Percentiles rank a stretch among this genome's conserved stretches.
Evolutionary conservation across 2,113 vertebrate genomes (phyloP).

Genomic region (Istiophorus platypterus): DNA sequence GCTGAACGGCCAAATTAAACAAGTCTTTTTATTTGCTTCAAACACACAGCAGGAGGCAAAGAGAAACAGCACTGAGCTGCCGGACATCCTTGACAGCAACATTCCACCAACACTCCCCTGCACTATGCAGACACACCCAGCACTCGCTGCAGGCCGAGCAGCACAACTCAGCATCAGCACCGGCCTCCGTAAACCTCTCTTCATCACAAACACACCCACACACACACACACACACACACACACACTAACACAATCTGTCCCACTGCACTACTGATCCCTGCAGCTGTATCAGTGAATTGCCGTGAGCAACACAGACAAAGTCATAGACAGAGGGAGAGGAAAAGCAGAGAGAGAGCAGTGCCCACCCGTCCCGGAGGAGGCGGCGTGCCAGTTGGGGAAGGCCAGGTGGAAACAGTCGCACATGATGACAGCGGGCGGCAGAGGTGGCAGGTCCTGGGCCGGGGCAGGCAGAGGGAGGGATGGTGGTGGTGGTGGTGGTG

Average conservation of each 20-base stretch:
- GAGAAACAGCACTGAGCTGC: conserved; percentile 23
- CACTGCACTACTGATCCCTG: conserved; percentile 58
- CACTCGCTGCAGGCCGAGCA: conserved; percentile 74
- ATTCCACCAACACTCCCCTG: conserved; percentile 72
- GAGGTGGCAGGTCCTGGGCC: conserved; percentile 26
- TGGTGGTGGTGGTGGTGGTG: conserved; percentile 15
- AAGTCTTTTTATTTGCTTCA: conserved; percentile 17
- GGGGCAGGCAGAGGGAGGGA: conserved; percentile 17
- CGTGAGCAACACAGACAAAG: conserved; percentile 11
- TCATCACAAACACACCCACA: conserved; percentile 21
- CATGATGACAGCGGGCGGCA: conserved; percentile 86
- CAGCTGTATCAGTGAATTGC: conserved; percentile 63
- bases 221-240: conserved; percentile 18
- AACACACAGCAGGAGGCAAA: conserved; percentile 11
- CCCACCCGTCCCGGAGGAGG: conserved; percentile 95
- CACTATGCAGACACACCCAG: conserved; percentile 84
- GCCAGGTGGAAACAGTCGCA: conserved; percentile 99
- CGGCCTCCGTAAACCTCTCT: conserved; percentile 24
- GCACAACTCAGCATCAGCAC: conserved; percentile 66
- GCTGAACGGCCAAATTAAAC: conserved; percentile 15
- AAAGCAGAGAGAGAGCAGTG: conserved; percentile 73
- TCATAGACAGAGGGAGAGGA: conserved; percentile 5
- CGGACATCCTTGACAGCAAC: conserved; percentile 49
- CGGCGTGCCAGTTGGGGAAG: conserved; percentile 97
- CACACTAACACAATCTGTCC: conserved; percentile 27